Evolutionary conservation across 2,113 vertebrate species (phyloP).

Genomic region (Trogon surrucura): DNA sequence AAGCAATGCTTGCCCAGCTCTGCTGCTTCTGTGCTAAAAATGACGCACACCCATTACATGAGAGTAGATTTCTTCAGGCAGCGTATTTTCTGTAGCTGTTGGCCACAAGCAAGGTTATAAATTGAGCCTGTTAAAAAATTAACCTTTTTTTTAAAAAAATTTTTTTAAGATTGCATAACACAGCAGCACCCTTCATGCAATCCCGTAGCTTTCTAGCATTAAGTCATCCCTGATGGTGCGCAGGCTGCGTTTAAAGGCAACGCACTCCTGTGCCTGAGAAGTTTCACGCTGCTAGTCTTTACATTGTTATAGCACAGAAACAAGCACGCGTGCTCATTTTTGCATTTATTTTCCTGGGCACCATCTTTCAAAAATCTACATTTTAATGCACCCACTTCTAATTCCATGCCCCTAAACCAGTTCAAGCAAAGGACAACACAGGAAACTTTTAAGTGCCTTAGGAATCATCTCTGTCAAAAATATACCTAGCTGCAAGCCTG

Average conservation of each 20-base stretch:
- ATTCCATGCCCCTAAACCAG: background rate
- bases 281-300: background rate
- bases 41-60: background rate
- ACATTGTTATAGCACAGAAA: background rate
- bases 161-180: background rate
- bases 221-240: background rate
- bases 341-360: background rate
- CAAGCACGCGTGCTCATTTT: background rate
- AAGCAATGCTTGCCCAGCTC: background rate
- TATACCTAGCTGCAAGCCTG: background rate
- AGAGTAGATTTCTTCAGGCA: background rate
- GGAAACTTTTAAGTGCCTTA: background rate
- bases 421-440: background rate
- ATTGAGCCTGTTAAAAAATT: constrained; percentile 48
- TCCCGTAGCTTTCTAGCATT: constrained; percentile 34
- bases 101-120: constrained; percentile 32
- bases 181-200: background rate
- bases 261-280: accelerated
- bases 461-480: background rate
- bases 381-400: background rate
- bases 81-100: background rate
- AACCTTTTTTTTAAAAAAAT: background rate
- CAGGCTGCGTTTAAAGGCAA: constrained; percentile 19
- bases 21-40: background rate
- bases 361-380: background rate